Evolutionary conservation across 2,797 vertebrate species (phyloP).

Genomic region (Enteromius trimaculatus): DNA sequence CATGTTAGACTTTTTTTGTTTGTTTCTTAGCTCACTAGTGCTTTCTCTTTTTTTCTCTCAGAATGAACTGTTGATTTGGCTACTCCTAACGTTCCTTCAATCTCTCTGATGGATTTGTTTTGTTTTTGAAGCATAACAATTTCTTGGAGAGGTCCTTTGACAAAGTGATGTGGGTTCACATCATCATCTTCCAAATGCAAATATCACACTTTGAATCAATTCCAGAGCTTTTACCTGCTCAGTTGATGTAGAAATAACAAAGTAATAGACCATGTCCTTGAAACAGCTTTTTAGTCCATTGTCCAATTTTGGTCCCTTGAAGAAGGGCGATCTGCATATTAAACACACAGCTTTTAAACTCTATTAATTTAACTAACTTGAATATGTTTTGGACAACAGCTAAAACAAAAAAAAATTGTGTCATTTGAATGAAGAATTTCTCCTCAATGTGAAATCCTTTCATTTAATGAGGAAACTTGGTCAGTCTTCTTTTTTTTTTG

Average conservation of each 20-base stretch:
- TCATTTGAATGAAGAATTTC: constrained; percentile 47
- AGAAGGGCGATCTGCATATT: no score
- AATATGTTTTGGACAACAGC: no score
- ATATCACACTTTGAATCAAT: neutral
- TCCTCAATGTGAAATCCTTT: neutral
- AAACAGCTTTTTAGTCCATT: neutral
- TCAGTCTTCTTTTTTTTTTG: neutral
- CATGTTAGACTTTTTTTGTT: no score
- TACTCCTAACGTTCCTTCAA: neutral
- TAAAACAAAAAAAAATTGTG: constrained; percentile 21
- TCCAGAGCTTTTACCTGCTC: neutral
- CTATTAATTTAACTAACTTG: no score
- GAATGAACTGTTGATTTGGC: neutral
- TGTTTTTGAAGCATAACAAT: neutral
- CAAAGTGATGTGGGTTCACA: neutral
- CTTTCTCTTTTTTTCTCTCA: neutral
- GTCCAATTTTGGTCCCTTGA: no score
- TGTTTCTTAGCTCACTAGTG: neutral
- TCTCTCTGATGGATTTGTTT: neutral
- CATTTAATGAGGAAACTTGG: constrained; percentile 43
- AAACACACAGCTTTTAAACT: no score
- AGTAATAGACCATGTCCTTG: neutral
- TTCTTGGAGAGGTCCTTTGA: neutral
- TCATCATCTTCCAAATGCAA: neutral
- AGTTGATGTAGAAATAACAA: neutral